Base-by-base conservation (phyloP, 1,140 invertebrate genomes). In the Drosophila suzukii region DNA sequence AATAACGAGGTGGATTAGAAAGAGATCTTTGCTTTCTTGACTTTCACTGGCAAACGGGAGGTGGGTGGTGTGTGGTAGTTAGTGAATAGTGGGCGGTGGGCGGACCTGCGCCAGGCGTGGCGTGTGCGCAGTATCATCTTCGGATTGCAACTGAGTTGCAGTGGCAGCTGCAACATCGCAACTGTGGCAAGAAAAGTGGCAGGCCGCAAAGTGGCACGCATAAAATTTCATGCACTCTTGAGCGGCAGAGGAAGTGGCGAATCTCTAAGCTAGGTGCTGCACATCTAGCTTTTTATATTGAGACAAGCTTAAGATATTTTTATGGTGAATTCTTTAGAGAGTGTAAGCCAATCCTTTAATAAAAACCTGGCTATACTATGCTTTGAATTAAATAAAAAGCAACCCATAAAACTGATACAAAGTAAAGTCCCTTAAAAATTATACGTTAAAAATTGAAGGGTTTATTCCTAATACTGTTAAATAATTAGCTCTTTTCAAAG, bases 191-290 rank as follows among this genome's bases (percentile, higher is more conserved):
- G 58, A 63, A 46, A 56, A 54, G 49, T 43, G 39, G 77, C 67
- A 68, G 55, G 62, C 57, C 70, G 62, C 63, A 79, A 89, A 85
- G 71, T 75, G 78, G 81, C 81, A 90, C 85, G 86, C 86, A 90
- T 90, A 90, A 89, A 89, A 90, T 90, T 89, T 90, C 85, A 89
- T 89, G 84, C 84, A 89, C 84, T 81, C 85, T 89, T 84, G 85
- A 74, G 65, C 70, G 63, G 65, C 81, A 44, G 56, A 77, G 78
- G 72, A 81, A 80, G 78, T 70, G 53, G 58, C 75, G 57, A 75
- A 55, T 13, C 30, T 36, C 13, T 6, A 17, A 6, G 15, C n/a
- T 0, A 4, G 60, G n/a, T 34, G 38, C 17, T 13, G 55, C 4
- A 1, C 0, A 15, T n/a, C 36, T 13, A 1, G 38, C 47, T 51